These are phyloP conservation scores for Ophion ventricosus DNA, from an alignment of 2,888 invertebrate species.

Conservation along the genomic window DNA sequence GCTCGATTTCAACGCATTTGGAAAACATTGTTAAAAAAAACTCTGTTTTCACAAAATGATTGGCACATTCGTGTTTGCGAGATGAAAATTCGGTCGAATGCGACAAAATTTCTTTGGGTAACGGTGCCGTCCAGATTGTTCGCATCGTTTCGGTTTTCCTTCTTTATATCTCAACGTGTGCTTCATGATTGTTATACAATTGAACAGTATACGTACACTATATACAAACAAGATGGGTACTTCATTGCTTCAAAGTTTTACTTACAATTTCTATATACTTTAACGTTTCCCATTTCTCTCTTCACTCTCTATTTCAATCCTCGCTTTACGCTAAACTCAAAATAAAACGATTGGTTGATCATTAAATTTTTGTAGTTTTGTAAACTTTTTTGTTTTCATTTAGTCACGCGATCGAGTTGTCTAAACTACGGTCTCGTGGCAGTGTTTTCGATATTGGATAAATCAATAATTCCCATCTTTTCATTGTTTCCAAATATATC, in stretches of 20 bases:
- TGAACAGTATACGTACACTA: constrained; percentile 56
- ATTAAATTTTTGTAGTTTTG: not conserved
- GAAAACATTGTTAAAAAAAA: no score
- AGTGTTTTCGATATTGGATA: constrained; percentile 60
- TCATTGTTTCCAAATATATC: constrained; percentile 7
- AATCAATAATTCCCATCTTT: constrained; percentile 46
- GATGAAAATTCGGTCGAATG: not conserved
- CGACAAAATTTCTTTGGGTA: constrained; percentile 4
- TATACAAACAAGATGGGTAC: constrained; percentile 56
- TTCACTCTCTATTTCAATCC: constrained; percentile 2
- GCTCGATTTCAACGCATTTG: no score
- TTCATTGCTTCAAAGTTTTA: constrained; percentile 46
- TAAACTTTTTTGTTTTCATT: constrained; percentile 11
- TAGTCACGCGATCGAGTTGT: constrained; percentile 65
- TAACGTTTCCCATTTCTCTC: not conserved
- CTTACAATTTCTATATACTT: constrained; percentile 35
- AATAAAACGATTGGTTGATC: constrained; percentile 31
- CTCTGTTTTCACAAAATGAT: not conserved
- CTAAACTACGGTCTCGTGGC: constrained; percentile 67
- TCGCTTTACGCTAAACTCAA: constrained; percentile 44
- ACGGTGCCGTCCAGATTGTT: not conserved
- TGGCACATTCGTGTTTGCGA: not conserved
- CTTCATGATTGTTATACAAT: constrained; percentile 34
- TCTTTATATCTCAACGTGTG: not conserved
- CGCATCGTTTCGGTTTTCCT: constrained; percentile 1